Percentiles rank a stretch among this genome's conserved stretches.
Evolutionary conservation across 2,797 vertebrate genomes (phyloP).

Genomic region (Danio tinwini): DNA sequence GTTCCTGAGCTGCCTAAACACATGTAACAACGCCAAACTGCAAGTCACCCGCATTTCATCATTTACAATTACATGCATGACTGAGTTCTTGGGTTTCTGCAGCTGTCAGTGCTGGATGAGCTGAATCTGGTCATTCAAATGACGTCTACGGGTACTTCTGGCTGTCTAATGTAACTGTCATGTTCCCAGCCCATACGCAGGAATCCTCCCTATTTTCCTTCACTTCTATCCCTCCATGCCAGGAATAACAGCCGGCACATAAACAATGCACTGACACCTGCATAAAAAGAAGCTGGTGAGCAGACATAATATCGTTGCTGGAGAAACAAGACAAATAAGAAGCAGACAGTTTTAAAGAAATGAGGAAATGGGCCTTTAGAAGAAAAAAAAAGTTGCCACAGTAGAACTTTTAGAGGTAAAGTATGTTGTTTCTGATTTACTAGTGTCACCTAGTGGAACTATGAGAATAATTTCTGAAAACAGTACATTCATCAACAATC

Average conservation of each 20-base stretch:
- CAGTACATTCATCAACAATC: too few species aligned
- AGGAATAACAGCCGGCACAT: slow-evolving; percentile 28
- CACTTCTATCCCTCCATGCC: not conserved
- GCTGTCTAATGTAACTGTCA: not conserved
- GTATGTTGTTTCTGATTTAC: too few species aligned
- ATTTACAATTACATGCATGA: slow-evolving; percentile 4
- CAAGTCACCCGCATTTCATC: not conserved
- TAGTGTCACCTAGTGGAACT: too few species aligned
- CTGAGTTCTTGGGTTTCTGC: not conserved
- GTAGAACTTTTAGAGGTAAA: not conserved
- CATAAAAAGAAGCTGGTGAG: slow-evolving; percentile 33
- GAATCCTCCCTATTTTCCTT: slow-evolving; percentile 58
- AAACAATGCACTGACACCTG: slow-evolving; percentile 28
- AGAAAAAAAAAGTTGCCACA: not conserved
- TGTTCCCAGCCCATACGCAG: slow-evolving; percentile 57
- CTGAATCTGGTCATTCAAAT: not conserved
- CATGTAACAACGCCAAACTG: not conserved
- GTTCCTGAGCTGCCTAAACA: not conserved
- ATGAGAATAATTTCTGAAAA: too few species aligned
- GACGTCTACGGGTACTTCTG: not conserved
- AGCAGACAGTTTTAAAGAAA: not conserved
- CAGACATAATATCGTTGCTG: not conserved
- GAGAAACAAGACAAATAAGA: not conserved
- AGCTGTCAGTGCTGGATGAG: not conserved
- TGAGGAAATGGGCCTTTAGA: not conserved